These are phyloP conservation scores for Scaptomyza flava DNA, from an alignment of 2,888 invertebrate species.

Conservation along the genomic window DNA sequence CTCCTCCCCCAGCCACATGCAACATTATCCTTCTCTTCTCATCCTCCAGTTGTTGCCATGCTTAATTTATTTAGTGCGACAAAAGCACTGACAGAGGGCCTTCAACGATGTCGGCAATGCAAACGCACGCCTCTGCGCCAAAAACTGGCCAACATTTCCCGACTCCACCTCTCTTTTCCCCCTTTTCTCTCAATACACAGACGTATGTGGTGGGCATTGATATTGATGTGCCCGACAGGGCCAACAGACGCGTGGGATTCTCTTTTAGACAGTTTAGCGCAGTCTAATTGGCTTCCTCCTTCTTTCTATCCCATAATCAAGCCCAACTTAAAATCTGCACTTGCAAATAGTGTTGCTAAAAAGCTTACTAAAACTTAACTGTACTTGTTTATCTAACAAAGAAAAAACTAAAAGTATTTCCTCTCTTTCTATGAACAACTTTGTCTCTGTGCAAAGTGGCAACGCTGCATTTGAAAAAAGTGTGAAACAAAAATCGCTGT, in stretches of 20 bases:
- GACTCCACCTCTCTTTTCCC: background rate
- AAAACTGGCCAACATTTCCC: slow-evolving; percentile 43
- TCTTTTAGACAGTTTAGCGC: slow-evolving; percentile 30
- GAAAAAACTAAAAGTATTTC: background rate
- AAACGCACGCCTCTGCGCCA: slow-evolving; percentile 60
- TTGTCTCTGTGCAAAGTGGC: background rate
- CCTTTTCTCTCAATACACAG: background rate
- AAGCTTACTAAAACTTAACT: background rate
- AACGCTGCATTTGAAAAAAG: slow-evolving; percentile 7
- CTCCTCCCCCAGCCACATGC: background rate
- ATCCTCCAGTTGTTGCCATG: slow-evolving; percentile 48
- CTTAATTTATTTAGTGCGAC: slow-evolving; percentile 76
- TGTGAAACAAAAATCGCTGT: background rate
- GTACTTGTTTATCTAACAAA: background rate
- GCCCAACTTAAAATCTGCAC: background rate
- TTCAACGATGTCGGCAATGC: slow-evolving; percentile 33
- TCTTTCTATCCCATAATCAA: background rate
- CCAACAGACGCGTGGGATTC: slow-evolving; percentile 43
- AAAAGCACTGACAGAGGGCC: slow-evolving; percentile 57
- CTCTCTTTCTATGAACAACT: background rate
- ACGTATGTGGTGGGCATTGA: slow-evolving; percentile 48
- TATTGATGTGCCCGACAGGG: slow-evolving; percentile 44
- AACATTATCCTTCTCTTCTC: background rate
- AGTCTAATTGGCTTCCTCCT: slow-evolving; percentile 38
- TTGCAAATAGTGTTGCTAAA: slow-evolving; percentile 17